A percentile compares a stretch with the other conserved stretches of the same genome.
These are phyloP conservation scores for Drosophila villosipedis DNA, from an alignment of 2,888 invertebrate species.

Conservation along the genomic window DNA sequence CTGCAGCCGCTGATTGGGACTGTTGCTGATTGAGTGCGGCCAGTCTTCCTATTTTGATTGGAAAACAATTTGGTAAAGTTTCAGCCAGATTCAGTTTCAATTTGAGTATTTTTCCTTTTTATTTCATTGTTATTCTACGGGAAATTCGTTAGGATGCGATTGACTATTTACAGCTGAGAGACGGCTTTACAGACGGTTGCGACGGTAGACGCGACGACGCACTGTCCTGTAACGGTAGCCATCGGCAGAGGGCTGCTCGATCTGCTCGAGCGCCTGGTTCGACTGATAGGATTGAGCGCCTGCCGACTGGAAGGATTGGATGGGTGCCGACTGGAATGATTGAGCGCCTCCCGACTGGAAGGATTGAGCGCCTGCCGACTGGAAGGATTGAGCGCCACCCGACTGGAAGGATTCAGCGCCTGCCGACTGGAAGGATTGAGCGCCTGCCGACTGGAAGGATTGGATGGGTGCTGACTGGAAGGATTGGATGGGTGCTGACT, in stretches of 20 bases:
- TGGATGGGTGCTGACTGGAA: slow-evolving; percentile 27
- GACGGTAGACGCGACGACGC: slow-evolving; percentile 79
- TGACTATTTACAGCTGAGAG: slow-evolving; percentile 48
- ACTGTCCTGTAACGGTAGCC: slow-evolving; percentile 81
- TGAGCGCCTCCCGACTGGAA: slow-evolving; percentile 43
- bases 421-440: slow-evolving; percentile 20
- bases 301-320: slow-evolving; percentile 16
- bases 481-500: slow-evolving; percentile 19
- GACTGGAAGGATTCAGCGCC: slow-evolving; percentile 21
- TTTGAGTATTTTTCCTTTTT: slow-evolving; percentile 46
- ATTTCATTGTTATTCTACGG: slow-evolving; percentile 47
- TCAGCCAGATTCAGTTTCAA: slow-evolving; percentile 33
- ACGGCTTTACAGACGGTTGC: slow-evolving; percentile 63
- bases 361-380: no score
- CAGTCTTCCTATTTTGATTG: slow-evolving; percentile 61
- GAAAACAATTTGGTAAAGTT: slow-evolving; percentile 72
- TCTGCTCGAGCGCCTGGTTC: slow-evolving; percentile 64
- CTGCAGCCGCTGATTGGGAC: slow-evolving; percentile 45
- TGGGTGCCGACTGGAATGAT: slow-evolving; percentile 24
- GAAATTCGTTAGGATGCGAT: slow-evolving; percentile 59
- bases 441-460: slow-evolving; percentile 27
- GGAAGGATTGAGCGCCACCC: slow-evolving; percentile 36
- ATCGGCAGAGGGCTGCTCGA: slow-evolving; percentile 75
- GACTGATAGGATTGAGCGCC: slow-evolving; percentile 22
- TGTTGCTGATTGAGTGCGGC: slow-evolving; percentile 59